These are phyloP conservation scores for Rhimphoctona megacephalus DNA, from an alignment of 2,888 invertebrate species.

Conservation along the genomic window DNA sequence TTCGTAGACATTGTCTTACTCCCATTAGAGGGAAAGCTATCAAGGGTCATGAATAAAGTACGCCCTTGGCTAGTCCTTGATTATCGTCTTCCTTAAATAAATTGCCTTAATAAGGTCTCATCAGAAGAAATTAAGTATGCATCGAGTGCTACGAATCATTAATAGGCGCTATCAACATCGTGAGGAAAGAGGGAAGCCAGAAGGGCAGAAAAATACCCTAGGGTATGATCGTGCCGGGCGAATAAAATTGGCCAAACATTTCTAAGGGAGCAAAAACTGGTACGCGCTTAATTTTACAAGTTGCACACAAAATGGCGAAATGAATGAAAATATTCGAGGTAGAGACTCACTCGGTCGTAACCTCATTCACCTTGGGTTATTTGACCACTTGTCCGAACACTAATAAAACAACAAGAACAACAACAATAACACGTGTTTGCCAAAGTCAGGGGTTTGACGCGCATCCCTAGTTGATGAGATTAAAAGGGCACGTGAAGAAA, in stretches of 20 bases:
- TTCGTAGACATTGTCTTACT: neutral
- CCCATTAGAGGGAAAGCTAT: constrained; percentile 30
- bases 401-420: constrained; percentile 25
- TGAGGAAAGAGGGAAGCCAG: neutral
- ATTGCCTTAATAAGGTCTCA: constrained; percentile 66
- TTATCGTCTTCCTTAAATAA: constrained; percentile 68
- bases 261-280: constrained; percentile 34
- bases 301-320: neutral
- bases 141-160: constrained; percentile 72
- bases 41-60: constrained; percentile 64
- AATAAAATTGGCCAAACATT: constrained; percentile 41
- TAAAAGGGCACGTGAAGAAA: neutral
- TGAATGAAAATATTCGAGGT: neutral
- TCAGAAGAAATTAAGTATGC: constrained; percentile 71
- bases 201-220: constrained; percentile 28
- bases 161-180: constrained; percentile 52
- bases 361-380: constrained; percentile 25
- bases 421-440: constrained; percentile 27
- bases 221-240: constrained; percentile 50
- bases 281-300: constrained; percentile 8
- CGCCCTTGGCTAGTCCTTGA: constrained; percentile 55
- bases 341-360: constrained; percentile 4
- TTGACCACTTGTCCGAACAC: constrained; percentile 21
- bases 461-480: constrained; percentile 23
- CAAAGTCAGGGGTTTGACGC: constrained; percentile 11